Percentiles rank a stretch among this genome's conserved stretches.
Evolutionary conservation across 2,888 invertebrate genomes (phyloP).

Genomic region (Lacanobia wlatinum): DNA sequence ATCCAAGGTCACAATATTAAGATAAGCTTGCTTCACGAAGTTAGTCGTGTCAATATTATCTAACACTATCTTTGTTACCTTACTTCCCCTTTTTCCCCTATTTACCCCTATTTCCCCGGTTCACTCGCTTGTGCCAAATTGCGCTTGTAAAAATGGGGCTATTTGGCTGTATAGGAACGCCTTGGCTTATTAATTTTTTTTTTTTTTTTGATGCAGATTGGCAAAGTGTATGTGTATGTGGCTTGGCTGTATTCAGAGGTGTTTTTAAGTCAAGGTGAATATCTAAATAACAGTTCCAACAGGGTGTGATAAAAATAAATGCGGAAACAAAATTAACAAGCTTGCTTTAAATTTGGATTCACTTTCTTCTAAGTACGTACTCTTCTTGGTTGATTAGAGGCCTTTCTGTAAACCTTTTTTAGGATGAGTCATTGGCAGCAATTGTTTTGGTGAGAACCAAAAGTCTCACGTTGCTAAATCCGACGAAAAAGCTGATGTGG

Average conservation of each 20-base stretch:
- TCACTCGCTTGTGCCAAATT: slow-evolving; percentile 57
- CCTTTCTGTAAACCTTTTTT: too few species aligned
- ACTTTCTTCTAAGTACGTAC: too few species aligned
- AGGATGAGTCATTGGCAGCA: too few species aligned
- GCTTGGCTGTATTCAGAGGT: slow-evolving; percentile 4
- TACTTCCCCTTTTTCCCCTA: slow-evolving; percentile 20
- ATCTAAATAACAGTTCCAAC: too few species aligned
- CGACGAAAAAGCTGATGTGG: too few species aligned
- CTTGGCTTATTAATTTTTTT: slow-evolving; percentile 40
- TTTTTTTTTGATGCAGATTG: slow-evolving; percentile 33
- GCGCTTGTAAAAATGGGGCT: slow-evolving; percentile 43
- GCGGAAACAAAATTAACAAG: too few species aligned
- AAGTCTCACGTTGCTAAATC: too few species aligned
- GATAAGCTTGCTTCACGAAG: slow-evolving; percentile 45
- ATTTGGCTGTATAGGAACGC: slow-evolving; percentile 22
- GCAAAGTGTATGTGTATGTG: slow-evolving; percentile 5
- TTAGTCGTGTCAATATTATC: slow-evolving; percentile 51
- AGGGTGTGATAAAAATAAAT: too few species aligned
- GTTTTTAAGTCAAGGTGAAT: neutral
- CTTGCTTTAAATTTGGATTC: too few species aligned
- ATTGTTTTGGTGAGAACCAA: too few species aligned
- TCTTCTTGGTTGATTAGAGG: too few species aligned
- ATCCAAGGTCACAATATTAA: slow-evolving; percentile 48
- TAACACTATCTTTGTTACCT: slow-evolving; percentile 51
- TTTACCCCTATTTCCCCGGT: slow-evolving; percentile 23